Evolutionary conservation across 2,888 invertebrate species (phyloP).

Genomic region (Scotopteryx bipunctaria): DNA sequence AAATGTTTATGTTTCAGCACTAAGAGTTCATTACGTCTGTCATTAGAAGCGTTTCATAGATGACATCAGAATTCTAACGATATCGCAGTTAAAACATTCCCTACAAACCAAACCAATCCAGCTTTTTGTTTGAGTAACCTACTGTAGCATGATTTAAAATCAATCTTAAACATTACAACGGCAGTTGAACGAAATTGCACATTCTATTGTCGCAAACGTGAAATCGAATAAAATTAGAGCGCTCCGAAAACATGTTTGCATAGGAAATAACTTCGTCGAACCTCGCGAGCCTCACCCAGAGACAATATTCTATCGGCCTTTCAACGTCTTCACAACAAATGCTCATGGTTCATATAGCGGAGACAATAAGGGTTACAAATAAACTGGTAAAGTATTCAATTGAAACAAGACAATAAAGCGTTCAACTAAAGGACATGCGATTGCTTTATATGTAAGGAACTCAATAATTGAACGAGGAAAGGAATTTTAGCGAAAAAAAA

Average conservation of each 20-base stretch:
- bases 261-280: constrained; percentile 56
- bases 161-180: constrained; percentile 23
- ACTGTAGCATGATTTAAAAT: neutral
- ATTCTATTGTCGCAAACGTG: constrained; percentile 61
- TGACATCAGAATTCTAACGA: too few relatives aligned
- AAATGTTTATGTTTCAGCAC: neutral
- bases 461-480: constrained; percentile 71
- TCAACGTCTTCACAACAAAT: constrained; percentile 48
- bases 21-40: too few relatives aligned
- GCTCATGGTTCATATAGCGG: constrained; percentile 44
- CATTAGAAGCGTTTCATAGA: too few relatives aligned
- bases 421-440: constrained; percentile 46
- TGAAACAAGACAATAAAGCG: constrained; percentile 56
- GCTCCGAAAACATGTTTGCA: constrained; percentile 62
- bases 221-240: constrained; percentile 65
- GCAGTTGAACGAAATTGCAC: constrained; percentile 66
- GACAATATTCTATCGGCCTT: constrained; percentile 51
- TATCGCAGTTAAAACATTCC: too few relatives aligned
- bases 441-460: constrained; percentile 58
- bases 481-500: constrained; percentile 74
- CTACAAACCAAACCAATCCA: neutral
- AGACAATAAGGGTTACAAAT: constrained; percentile 44
- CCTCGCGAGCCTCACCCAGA: constrained; percentile 39
- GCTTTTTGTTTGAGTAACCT: too few relatives aligned
- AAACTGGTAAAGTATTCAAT: constrained; percentile 44